A percentile compares a stretch with the other conserved stretches of the same genome.
Conservation (phyloP, 2,797 vertebrate species). For the Dermochelys coriacea region DNA sequence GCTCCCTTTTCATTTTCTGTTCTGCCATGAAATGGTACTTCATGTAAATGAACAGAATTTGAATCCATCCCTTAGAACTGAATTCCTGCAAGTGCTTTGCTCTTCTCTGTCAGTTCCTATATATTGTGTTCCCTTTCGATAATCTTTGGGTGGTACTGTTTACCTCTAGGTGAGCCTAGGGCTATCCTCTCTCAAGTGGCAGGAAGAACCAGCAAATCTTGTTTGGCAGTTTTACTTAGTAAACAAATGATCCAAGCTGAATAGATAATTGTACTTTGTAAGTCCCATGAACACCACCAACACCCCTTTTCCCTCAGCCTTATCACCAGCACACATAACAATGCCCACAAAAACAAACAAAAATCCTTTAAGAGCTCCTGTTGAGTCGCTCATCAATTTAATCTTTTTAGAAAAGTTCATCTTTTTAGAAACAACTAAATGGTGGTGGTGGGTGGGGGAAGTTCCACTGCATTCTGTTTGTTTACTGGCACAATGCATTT, state of each 20-base stretch:
- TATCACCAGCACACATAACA: not conserved
- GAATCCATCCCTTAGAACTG: not conserved
- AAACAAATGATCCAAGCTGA: constrained; percentile 50
- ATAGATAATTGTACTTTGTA: not conserved
- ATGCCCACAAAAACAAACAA: not conserved
- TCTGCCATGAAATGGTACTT: not conserved
- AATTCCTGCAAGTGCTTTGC: constrained; percentile 24
- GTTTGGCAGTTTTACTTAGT: constrained; percentile 56
- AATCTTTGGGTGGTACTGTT: constrained; percentile 59
- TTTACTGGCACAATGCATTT: not conserved
- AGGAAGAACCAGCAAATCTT: constrained; percentile 48
- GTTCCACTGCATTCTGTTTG: not conserved
- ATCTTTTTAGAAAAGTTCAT: not conserved
- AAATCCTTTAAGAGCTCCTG: not conserved
- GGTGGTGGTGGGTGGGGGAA: fast-evolving
- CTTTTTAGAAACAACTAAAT: not conserved
- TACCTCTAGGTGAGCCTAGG: constrained; percentile 50
- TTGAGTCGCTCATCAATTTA: not conserved
- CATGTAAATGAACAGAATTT: not conserved
- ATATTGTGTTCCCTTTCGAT: not conserved
- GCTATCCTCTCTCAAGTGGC: constrained; percentile 23
- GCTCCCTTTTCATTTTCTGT: constrained; percentile 4
- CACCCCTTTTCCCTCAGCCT: not conserved
- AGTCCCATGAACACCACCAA: not conserved
- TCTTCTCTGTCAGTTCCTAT: not conserved